phyloP scores from a whole-genome alignment of 2,888 invertebrate species.

The Agrilus mali region DNA sequence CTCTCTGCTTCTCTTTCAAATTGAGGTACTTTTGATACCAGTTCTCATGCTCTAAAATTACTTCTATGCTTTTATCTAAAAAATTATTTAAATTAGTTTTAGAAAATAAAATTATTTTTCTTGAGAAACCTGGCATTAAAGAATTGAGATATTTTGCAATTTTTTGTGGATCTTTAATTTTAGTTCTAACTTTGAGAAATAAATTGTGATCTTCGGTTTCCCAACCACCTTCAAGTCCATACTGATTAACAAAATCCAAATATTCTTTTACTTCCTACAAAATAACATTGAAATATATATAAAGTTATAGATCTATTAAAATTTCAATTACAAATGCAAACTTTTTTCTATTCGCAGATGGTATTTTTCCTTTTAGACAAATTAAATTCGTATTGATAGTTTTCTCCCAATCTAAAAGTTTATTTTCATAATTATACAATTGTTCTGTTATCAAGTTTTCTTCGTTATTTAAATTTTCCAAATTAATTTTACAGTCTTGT shows the following conservation, averaged over 20 bases:
- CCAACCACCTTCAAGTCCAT: conserved; percentile 44
- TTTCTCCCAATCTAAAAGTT: conserved; percentile 24
- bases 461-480: conserved; percentile 16
- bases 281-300: conserved; percentile 11
- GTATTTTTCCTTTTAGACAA: neutral
- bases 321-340: conserved; percentile 2
- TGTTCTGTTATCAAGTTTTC: conserved; percentile 22
- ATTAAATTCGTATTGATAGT: conserved; percentile 9
- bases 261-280: conserved; percentile 42
- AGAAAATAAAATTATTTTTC: neutral
- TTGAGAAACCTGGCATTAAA: conserved; percentile 23
- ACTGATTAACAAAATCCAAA: conserved; percentile 39
- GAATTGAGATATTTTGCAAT: conserved; percentile 20
- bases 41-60: conserved; percentile 34
- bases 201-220: conserved; percentile 41
- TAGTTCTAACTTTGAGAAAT: conserved; percentile 33
- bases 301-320: neutral
- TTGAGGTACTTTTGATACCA: conserved; percentile 37
- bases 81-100: conserved; percentile 6
- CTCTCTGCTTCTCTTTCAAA: conserved; percentile 32
- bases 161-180: conserved; percentile 20
- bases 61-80: conserved; percentile 27
- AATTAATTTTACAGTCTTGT: conserved; percentile 14
- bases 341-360: conserved; percentile 5
- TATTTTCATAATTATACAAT: conserved; percentile 20